Conservation (phyloP, 2,113 vertebrate species). For the Dicaeum eximium region DNA sequence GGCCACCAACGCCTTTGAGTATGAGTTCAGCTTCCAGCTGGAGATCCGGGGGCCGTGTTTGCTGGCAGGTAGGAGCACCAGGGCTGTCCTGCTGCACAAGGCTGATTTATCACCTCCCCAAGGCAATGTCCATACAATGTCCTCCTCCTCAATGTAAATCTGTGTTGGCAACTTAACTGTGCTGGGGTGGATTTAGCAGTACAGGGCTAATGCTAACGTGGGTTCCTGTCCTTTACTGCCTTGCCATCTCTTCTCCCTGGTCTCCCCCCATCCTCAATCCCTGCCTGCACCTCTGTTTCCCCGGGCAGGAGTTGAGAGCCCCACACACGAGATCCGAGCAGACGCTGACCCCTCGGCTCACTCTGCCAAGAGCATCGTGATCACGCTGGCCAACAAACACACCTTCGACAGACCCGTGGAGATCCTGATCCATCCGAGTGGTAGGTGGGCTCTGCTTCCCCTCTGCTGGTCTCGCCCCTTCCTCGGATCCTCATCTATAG, state of each 20-base stretch:
- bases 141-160: neutral
- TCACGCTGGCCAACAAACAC: constrained; percentile 91
- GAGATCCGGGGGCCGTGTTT: constrained; percentile 91
- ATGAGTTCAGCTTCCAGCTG: constrained; percentile 91
- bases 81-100: neutral
- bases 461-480: neutral
- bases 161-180: neutral
- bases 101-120: neutral
- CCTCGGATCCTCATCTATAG: neutral
- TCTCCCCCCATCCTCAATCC: neutral
- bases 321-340: constrained; percentile 90
- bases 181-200: neutral
- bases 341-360: constrained; percentile 86
- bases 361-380: constrained; percentile 85
- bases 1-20: constrained; percentile 88
- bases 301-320: constrained; percentile 89
- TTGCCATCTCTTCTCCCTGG: neutral
- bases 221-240: neutral
- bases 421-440: constrained; percentile 92
- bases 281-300: neutral
- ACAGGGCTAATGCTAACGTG: accelerated
- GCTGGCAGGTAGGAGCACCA: constrained; percentile 79
- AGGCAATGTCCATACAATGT: neutral
- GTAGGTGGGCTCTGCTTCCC: constrained; percentile 67
- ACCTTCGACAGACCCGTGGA: constrained; percentile 92